Percentiles rank a stretch among this genome's conserved stretches.
phyloP scores from a whole-genome alignment of 2,113 vertebrate species.

The Thomomys bottae region DNA sequence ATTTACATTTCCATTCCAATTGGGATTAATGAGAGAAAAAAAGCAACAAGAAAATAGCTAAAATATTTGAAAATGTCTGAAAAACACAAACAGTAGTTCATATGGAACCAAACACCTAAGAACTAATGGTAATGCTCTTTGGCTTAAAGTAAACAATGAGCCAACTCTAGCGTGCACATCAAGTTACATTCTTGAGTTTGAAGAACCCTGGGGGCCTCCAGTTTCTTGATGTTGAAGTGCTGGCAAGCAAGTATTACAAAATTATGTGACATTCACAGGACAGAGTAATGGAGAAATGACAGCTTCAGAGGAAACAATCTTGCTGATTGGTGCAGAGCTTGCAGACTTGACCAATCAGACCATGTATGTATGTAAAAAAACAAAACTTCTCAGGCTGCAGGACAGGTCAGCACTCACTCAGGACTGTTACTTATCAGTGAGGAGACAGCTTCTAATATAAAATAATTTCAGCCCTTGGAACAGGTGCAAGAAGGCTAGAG shows the following conservation, averaged over 20 bases:
- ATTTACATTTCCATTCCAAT: conserved; percentile 41
- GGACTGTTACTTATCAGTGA: neutral
- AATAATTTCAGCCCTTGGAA: neutral
- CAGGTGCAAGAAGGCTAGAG: neutral
- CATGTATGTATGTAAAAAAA: no score
- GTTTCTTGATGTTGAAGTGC: neutral
- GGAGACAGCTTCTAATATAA: neutral
- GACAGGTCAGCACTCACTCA: neutral
- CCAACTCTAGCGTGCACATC: neutral
- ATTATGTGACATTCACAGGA: neutral
- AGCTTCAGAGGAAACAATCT: neutral
- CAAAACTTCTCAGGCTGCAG: neutral
- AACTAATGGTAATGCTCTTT: neutral
- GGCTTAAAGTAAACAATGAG: neutral
- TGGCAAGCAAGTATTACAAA: neutral
- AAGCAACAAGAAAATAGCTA: neutral
- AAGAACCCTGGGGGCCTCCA: neutral
- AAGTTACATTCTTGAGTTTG: no score
- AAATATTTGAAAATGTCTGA: conserved; percentile 10
- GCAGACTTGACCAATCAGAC: neutral
- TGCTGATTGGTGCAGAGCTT: neutral
- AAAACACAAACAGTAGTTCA: neutral
- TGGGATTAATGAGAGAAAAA: neutral
- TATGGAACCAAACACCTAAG: neutral
- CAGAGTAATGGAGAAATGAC: neutral